phyloP scores from a whole-genome alignment of 2,113 vertebrate genomes.

The Butorides virescens region DNA sequence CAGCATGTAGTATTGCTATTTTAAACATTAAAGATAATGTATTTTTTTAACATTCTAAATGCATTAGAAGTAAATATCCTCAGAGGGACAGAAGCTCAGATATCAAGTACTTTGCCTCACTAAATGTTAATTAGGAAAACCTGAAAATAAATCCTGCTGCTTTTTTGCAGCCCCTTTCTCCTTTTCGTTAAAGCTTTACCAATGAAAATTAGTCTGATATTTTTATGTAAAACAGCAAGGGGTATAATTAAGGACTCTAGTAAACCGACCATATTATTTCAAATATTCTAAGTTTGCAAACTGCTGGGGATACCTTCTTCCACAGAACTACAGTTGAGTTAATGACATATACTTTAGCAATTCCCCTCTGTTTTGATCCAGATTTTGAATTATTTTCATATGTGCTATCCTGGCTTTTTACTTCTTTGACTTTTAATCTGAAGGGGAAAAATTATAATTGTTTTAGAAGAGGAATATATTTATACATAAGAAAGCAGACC shows the following conservation, averaged over 20 bases:
- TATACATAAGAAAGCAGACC: neutral
- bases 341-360: neutral
- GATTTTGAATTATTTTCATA: neutral
- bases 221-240: neutral
- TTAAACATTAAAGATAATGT: slow-evolving; percentile 14
- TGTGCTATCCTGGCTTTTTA: neutral
- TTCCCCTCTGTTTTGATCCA: neutral
- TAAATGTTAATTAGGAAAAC: slow-evolving; percentile 2
- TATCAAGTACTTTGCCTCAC: neutral
- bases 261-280: neutral
- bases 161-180: neutral
- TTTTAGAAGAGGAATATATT: neutral
- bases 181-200: neutral
- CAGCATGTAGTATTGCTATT: neutral
- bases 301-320: neutral
- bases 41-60: neutral
- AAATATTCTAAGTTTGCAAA: neutral
- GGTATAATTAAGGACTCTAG: neutral
- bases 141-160: neutral
- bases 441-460: neutral
- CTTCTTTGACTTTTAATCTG: neutral
- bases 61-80: slow-evolving; percentile 3
- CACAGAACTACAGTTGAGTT: neutral
- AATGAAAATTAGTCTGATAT: neutral
- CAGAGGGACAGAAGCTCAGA: neutral